Conservation (phyloP, 2,888 invertebrate species). For the Euzetes globulus region DNA sequence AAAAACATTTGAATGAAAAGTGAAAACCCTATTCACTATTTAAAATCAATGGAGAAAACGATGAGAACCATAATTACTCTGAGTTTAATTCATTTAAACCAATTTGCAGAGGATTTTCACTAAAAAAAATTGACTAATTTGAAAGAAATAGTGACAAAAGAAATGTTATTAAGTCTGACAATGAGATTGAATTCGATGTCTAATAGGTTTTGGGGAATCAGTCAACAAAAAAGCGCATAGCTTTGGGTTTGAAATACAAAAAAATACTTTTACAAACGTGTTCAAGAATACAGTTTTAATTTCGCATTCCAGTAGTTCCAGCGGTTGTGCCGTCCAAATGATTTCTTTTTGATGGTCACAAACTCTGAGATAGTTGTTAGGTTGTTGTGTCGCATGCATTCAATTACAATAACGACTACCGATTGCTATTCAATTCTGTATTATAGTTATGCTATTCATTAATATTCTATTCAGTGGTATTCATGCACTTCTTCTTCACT, state of each 20-base stretch:
- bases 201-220: background rate
- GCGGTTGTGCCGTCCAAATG: background rate
- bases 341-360: background rate
- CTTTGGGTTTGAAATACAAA: background rate
- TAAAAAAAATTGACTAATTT: background rate
- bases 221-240: background rate
- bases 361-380: background rate
- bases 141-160: background rate
- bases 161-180: background rate
- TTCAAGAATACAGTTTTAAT: conserved; percentile 10
- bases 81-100: background rate
- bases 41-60: too few relatives aligned
- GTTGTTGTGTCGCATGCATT: conserved; percentile 10
- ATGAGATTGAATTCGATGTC: background rate
- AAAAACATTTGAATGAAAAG: too few relatives aligned
- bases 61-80: too few relatives aligned
- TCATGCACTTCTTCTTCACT: background rate
- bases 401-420: background rate
- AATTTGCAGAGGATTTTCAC: background rate
- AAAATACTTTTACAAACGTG: background rate
- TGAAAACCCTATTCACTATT: too few relatives aligned
- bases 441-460: background rate
- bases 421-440: background rate
- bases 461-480: background rate
- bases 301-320: background rate